Conservation (phyloP, 37 sponge, comb jelly and placozoan genomes). For the Lycopodina hypogea region DNA sequence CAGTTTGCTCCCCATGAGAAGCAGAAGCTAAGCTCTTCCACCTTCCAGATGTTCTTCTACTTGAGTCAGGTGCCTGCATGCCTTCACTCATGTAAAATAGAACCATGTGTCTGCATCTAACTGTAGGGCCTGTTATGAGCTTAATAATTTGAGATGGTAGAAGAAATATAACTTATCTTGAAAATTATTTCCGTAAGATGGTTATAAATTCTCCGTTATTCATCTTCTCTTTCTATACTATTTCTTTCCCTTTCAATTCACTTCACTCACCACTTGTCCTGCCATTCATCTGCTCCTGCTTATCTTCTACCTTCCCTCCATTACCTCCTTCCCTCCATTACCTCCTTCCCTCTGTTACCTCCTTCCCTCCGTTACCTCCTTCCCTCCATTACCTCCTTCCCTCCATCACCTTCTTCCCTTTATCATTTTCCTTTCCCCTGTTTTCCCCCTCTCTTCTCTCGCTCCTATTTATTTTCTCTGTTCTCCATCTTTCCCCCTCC, state of each 20-base stretch:
- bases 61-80: constrained; percentile 4
- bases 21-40: constrained; percentile 44
- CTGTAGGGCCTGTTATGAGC: too few relatives aligned
- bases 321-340: neutral
- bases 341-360: neutral
- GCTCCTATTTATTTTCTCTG: neutral
- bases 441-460: neutral
- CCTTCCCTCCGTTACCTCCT: neutral
- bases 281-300: neutral
- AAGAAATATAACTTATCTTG: too few relatives aligned
- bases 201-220: too few relatives aligned
- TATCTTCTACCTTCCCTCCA: neutral
- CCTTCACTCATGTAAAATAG: too few relatives aligned
- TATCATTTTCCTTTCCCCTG: neutral
- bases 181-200: too few relatives aligned
- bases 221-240: too few relatives aligned
- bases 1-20: constrained; percentile 63
- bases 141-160: too few relatives aligned
- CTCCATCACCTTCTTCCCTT: neutral
- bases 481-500: neutral
- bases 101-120: too few relatives aligned
- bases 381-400: neutral
- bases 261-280: too few relatives aligned
- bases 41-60: constrained; percentile 58
- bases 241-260: too few relatives aligned